These are phyloP conservation scores for Upupa epops DNA, from an alignment of 2,113 vertebrate genomes.

Conservation along the genomic window DNA sequence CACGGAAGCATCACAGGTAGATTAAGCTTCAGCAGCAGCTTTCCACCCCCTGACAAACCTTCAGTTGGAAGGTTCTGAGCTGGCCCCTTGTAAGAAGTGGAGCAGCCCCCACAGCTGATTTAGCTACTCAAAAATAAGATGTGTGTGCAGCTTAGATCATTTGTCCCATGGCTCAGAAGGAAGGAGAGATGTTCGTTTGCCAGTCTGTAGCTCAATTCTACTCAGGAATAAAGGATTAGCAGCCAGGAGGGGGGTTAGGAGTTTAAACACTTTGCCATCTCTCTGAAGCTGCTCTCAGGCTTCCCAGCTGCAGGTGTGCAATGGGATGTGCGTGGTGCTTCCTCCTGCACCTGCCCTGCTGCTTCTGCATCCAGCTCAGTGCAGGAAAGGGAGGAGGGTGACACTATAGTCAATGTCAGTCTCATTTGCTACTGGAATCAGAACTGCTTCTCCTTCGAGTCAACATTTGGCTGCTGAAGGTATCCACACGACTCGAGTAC, in stretches of 20 bases:
- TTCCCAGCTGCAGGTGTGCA: background rate
- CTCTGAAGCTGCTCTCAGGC: background rate
- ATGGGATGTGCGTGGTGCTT: background rate
- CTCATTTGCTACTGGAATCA: background rate
- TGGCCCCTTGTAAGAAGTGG: background rate
- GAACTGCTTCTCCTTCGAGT: background rate
- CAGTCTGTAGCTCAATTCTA: background rate
- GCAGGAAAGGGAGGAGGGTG: background rate
- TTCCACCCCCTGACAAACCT: background rate
- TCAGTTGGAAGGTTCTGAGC: background rate
- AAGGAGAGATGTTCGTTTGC: background rate
- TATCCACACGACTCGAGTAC: background rate
- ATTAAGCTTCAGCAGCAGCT: background rate
- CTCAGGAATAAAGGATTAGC: background rate
- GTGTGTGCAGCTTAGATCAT: background rate
- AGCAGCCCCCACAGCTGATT: background rate
- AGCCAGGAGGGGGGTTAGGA: background rate
- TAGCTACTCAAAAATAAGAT: background rate
- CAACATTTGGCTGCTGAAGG: background rate
- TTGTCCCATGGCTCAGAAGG: background rate
- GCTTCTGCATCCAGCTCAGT: accelerated
- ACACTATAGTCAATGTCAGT: background rate
- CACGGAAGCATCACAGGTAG: background rate
- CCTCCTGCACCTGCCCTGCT: accelerated
- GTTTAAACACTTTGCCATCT: background rate